Percentiles rank a stretch among this genome's conserved stretches.
phyloP scores from a whole-genome alignment of 2,888 invertebrate genomes.

The Branchipolynoe longqiensis region DNA sequence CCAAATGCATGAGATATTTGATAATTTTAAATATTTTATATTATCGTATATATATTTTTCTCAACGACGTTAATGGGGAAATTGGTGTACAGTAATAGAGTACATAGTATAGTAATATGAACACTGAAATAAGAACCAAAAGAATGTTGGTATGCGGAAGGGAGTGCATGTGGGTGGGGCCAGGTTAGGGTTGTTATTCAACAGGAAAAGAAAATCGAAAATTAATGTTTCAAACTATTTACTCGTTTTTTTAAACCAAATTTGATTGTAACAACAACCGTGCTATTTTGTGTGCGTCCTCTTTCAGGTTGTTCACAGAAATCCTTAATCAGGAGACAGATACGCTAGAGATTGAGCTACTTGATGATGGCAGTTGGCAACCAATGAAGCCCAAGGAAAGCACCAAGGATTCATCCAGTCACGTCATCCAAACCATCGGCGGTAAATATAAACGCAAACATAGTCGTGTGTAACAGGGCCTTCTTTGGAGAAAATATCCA shows the following conservation, averaged over 20 bases:
- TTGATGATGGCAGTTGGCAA: constrained; percentile 82
- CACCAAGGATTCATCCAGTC: not conserved
- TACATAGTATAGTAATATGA: too few species aligned
- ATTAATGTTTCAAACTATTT: too few species aligned
- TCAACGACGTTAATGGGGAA: too few species aligned
- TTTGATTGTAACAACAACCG: too few species aligned
- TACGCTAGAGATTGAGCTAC: constrained; percentile 81
- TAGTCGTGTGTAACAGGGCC: not conserved
- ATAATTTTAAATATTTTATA: not conserved
- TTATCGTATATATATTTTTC: not conserved
- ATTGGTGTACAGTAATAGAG: too few species aligned
- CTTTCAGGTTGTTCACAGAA: constrained; percentile 81
- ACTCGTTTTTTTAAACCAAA: too few species aligned
- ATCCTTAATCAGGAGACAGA: constrained; percentile 78
- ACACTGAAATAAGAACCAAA: too few species aligned
- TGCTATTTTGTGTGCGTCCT: too few species aligned
- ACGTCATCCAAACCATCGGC: constrained; percentile 59
- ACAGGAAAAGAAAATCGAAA: too few species aligned
- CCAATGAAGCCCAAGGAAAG: constrained; percentile 74
- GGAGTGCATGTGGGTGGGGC: too few species aligned
- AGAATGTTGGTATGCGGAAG: too few species aligned
- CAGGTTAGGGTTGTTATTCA: too few species aligned
- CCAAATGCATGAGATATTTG: not conserved
- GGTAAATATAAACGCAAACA: constrained; percentile 40
- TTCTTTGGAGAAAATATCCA: not conserved